Evolutionary conservation across 2,888 invertebrate genomes (phyloP).

Genomic region (Lithophane semibrunnea): DNA sequence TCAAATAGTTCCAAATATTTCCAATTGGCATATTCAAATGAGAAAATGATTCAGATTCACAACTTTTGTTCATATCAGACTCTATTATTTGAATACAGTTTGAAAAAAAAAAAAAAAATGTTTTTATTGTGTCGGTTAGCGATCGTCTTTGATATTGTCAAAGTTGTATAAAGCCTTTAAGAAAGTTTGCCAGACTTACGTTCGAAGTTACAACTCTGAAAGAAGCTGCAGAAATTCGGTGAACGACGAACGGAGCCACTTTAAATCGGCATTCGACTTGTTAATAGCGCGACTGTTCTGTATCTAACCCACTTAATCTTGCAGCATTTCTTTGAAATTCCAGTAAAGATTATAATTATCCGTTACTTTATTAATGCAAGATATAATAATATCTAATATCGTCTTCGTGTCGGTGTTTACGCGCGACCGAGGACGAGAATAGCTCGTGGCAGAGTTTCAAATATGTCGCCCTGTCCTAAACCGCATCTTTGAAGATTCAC

Average conservation of each 20-base stretch:
- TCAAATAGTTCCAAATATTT: constrained; percentile 10
- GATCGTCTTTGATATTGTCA: constrained; percentile 22
- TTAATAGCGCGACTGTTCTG: constrained; percentile 25
- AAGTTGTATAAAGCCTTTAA: constrained; percentile 12
- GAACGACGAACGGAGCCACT: not conserved
- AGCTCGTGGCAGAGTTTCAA: constrained; percentile 89
- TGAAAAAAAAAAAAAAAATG: too few relatives aligned
- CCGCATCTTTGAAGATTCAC: constrained; percentile 79
- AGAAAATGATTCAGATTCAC: constrained; percentile 4
- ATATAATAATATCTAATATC: constrained; percentile 78
- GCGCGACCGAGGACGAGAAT: constrained; percentile 82
- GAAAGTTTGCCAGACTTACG: constrained; percentile 1
- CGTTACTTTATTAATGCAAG: constrained; percentile 69
- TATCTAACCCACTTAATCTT: constrained; percentile 34
- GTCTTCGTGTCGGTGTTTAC: constrained; percentile 82
- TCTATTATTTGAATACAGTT: constrained; percentile 15
- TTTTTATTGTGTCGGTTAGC: constrained; percentile 21
- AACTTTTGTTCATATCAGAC: constrained; percentile 10
- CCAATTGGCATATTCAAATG: constrained; percentile 18
- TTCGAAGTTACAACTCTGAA: constrained; percentile 18
- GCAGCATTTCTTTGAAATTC: constrained; percentile 33
- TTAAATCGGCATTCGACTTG: constrained; percentile 13
- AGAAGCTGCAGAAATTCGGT: constrained; percentile 18
- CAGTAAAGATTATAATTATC: constrained; percentile 57
- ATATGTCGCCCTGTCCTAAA: constrained; percentile 88